These are phyloP conservation scores for Cynaeus angustus DNA, from an alignment of 2,888 invertebrate genomes.

Conservation along the genomic window DNA sequence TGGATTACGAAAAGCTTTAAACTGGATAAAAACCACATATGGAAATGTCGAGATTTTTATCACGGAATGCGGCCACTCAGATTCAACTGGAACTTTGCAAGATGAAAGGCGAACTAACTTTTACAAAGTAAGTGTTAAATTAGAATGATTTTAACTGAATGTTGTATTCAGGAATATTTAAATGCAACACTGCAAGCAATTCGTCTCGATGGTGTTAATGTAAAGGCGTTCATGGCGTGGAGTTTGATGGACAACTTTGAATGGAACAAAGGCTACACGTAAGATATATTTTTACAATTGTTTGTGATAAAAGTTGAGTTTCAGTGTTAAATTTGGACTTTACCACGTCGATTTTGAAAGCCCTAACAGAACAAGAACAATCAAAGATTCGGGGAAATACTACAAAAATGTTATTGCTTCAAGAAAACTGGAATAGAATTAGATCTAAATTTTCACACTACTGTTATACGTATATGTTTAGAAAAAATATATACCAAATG, in stretches of 20 bases:
- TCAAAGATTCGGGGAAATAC: conserved; percentile 77
- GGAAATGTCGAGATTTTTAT: conserved; percentile 70
- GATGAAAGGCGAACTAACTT: conserved; percentile 74
- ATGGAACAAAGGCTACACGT: conserved; percentile 71
- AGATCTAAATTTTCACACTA: too few relatives aligned
- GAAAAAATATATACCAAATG: too few relatives aligned
- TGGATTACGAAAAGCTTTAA: conserved; percentile 76
- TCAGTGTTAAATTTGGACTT: conserved; percentile 80
- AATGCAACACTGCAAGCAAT: conserved; percentile 66
- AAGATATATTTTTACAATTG: conserved; percentile 60
- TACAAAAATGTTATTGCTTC: conserved; percentile 72
- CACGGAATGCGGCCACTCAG: conserved; percentile 77
- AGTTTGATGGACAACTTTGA: conserved; percentile 66
- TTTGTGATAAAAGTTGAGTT: conserved; percentile 59
- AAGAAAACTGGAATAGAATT: conserved; percentile 3
- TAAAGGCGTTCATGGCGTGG: conserved; percentile 70
- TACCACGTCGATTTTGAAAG: conserved; percentile 80
- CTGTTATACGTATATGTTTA: too few relatives aligned
- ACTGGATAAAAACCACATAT: conserved; percentile 73
- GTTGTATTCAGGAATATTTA: conserved; percentile 69
- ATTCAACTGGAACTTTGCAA: conserved; percentile 72
- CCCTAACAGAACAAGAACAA: conserved; percentile 75
- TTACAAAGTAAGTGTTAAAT: conserved; percentile 67
- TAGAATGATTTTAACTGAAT: neutral
- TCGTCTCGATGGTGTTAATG: conserved; percentile 67